phyloP scores from a whole-genome alignment of 2,888 invertebrate genomes.

The Lithophane ornitopus region DNA sequence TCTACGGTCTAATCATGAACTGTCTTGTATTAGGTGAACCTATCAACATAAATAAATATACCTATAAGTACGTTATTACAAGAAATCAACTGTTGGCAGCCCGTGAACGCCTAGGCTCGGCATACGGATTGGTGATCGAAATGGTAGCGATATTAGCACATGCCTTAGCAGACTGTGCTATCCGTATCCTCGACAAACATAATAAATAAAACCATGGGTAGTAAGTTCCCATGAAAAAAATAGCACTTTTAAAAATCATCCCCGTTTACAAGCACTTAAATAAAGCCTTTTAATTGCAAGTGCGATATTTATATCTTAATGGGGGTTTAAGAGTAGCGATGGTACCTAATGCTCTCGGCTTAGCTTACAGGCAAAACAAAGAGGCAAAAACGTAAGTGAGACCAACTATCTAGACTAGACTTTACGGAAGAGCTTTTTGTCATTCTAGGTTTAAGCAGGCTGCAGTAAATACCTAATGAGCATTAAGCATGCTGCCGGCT shows the following conservation, averaged over 20 bases:
- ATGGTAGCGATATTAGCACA: not conserved
- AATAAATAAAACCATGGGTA: not conserved
- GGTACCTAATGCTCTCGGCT: slow-evolving; percentile 49
- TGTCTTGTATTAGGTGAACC: not conserved
- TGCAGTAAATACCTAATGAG: slow-evolving; percentile 60
- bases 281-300: slow-evolving; percentile 41
- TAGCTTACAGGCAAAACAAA: slow-evolving; percentile 52
- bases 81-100: not conserved
- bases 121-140: not conserved
- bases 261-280: slow-evolving; percentile 44
- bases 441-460: slow-evolving; percentile 56
- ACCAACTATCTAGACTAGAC: slow-evolving; percentile 54
- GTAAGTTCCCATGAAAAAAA: slow-evolving; percentile 7
- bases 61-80: not conserved
- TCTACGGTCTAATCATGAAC: not conserved
- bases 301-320: slow-evolving; percentile 55
- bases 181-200: not conserved
- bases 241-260: slow-evolving; percentile 23
- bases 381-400: slow-evolving; percentile 62
- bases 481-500: slow-evolving; percentile 44
- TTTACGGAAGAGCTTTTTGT: slow-evolving; percentile 57
- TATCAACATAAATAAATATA: not conserved
- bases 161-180: not conserved
- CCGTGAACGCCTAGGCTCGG: not conserved
- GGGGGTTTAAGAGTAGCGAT: slow-evolving; percentile 37